These are phyloP conservation scores for Eubasilissa splendida DNA, from an alignment of 2,888 invertebrate species.

Conservation along the genomic window DNA sequence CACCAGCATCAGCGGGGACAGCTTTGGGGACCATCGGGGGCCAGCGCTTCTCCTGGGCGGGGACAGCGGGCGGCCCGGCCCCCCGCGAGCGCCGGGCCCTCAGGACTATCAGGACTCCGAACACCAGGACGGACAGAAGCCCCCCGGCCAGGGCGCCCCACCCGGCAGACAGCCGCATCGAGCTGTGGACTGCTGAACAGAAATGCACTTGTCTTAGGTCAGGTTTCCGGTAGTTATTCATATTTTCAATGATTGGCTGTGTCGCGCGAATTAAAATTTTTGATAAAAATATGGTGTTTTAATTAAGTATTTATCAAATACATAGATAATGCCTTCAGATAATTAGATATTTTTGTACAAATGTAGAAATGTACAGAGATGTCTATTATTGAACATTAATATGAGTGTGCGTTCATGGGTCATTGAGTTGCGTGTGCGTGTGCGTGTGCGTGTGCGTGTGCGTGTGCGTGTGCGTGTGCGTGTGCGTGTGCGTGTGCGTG, in stretches of 20 bases:
- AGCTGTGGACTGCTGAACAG: slow-evolving; percentile 44
- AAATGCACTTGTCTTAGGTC: background rate
- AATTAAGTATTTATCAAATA: background rate
- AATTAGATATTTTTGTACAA: no score
- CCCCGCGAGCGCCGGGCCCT: slow-evolving; percentile 66
- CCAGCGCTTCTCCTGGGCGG: slow-evolving; percentile 60
- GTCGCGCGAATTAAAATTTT: no score
- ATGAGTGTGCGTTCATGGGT: no score
- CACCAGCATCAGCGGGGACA: slow-evolving; percentile 58
- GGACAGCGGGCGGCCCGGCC: slow-evolving; percentile 60
- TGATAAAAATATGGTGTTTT: no score
- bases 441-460: background rate
- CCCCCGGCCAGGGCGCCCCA: slow-evolving; percentile 73
- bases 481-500: background rate
- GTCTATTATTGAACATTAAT: no score
- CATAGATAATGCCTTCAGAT: background rate
- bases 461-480: background rate
- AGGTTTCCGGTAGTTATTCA: no score
- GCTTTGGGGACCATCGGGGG: slow-evolving; percentile 44
- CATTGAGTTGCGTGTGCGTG: background rate
- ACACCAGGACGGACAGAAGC: slow-evolving; percentile 70
- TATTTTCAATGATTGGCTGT: background rate
- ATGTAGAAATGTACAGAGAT: no score
- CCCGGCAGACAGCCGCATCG: slow-evolving; percentile 65
- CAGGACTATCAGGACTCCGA: slow-evolving; percentile 67